phyloP scores from a whole-genome alignment of 2,797 vertebrate species.

The Gambelia wislizenii region DNA sequence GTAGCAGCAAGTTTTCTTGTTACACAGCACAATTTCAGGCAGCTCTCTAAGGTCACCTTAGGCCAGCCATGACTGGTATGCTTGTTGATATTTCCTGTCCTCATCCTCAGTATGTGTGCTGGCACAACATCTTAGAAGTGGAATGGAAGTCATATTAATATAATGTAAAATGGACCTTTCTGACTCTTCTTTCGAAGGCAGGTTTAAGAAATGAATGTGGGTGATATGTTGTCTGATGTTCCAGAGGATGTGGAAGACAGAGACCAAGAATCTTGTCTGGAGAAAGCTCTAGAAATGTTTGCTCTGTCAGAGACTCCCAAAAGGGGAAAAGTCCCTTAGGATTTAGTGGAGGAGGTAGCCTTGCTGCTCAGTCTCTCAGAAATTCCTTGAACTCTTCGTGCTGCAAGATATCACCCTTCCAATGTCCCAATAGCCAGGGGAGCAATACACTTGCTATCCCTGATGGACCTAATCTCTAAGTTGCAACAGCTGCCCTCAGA shows the following conservation, averaged over 20 bases:
- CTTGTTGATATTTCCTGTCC: background rate
- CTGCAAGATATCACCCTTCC: background rate
- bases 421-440: too few relatives aligned
- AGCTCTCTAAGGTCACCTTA: background rate
- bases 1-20: background rate
- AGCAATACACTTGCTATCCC: background rate
- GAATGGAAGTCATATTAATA: background rate
- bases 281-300: background rate
- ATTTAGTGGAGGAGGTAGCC: background rate
- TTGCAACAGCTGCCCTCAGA: background rate
- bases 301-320: background rate
- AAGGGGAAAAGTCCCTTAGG: background rate
- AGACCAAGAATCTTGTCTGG: background rate
- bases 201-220: background rate
- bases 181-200: too few relatives aligned
- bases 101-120: background rate
- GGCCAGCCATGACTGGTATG: background rate
- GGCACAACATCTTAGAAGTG: background rate
- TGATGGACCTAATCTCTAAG: background rate
- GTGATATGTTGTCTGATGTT: background rate
- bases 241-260: background rate
- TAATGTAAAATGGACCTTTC: background rate
- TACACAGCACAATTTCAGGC: background rate
- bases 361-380: background rate
- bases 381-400: background rate